phyloP scores from a whole-genome alignment of 2,113 vertebrate species.

The Platysternon megacephalum region DNA sequence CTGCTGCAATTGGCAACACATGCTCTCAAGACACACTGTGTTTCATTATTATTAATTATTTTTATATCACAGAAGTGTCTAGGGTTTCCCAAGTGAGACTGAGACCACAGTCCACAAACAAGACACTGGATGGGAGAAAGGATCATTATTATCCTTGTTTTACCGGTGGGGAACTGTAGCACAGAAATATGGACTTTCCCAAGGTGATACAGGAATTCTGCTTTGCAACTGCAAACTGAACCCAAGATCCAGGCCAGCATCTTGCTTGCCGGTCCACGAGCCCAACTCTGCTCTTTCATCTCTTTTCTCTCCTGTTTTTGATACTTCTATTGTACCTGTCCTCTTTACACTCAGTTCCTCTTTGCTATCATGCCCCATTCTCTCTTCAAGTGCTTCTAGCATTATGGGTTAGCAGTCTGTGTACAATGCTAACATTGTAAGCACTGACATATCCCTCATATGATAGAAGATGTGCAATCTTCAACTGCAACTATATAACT shows the following conservation, averaged over 20 bases:
- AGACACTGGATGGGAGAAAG: background rate
- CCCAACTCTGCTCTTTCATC: background rate
- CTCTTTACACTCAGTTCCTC: background rate
- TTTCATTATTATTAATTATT: background rate
- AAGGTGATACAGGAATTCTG: background rate
- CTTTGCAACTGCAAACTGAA: background rate
- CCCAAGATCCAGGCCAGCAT: background rate
- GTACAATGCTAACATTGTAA: background rate
- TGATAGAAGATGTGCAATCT: background rate
- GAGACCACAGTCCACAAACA: background rate
- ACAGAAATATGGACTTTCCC: background rate
- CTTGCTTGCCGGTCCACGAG: background rate
- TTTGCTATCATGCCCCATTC: background rate
- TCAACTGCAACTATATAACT: background rate
- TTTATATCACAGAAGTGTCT: background rate
- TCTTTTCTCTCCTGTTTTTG: background rate
- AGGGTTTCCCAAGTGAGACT: background rate
- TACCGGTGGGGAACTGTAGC: accelerated
- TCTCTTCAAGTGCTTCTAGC: accelerated
- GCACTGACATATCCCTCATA: accelerated
- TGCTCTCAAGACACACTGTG: background rate
- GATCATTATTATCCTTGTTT: background rate
- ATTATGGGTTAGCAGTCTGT: background rate
- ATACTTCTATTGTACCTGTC: background rate
- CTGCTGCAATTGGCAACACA: background rate